A percentile compares a stretch with the other conserved stretches of the same genome.
phyloP scores from a whole-genome alignment of 1,140 invertebrate species.

The Drosophila rhopaloa region DNA sequence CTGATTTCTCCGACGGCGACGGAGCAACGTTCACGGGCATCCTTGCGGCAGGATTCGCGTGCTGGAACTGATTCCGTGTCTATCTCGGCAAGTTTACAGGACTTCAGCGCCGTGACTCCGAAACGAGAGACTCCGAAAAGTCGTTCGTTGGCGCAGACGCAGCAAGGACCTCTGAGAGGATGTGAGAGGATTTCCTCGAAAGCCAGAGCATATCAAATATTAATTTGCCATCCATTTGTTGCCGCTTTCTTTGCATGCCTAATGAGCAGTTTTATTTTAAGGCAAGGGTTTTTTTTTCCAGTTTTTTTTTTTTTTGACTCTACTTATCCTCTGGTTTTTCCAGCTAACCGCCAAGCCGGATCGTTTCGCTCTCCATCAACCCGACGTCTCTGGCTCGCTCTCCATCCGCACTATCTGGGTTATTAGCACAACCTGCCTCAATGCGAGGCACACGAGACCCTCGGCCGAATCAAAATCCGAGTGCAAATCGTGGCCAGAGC shows the following conservation, averaged over 20 bases:
- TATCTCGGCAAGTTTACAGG: conserved; percentile 15
- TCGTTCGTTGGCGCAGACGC: conserved; percentile 24
- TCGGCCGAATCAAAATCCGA: conserved; percentile 26
- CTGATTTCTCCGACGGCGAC: conserved; percentile 28
- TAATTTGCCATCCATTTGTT: conserved; percentile 65
- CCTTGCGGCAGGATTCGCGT: conserved; percentile 76
- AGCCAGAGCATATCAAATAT: conserved; percentile 59
- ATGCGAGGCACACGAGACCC: conserved; percentile 30
- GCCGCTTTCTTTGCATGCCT: conserved; percentile 64
- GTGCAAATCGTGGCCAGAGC: conserved; percentile 26
- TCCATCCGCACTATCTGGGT: conserved; percentile 65
- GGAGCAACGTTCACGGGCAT: conserved; percentile 60
- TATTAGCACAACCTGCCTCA: conserved; percentile 83
- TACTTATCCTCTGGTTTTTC: conserved; percentile 19
- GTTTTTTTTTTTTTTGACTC: conserved; percentile 1
- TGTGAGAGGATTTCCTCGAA: conserved; percentile 10
- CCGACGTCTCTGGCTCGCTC: not conserved
- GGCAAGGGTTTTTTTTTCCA: conserved; percentile 20
- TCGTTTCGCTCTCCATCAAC: conserved; percentile 23
- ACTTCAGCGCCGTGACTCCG: conserved; percentile 17
- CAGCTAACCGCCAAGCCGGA: conserved; percentile 38
- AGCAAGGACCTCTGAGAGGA: not conserved
- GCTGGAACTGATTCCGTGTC: conserved; percentile 73
- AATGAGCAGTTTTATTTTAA: conserved; percentile 59
- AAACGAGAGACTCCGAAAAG: conserved; percentile 43